phyloP scores from a whole-genome alignment of 2,797 vertebrate species.

The Pelodytes ibericus region DNA sequence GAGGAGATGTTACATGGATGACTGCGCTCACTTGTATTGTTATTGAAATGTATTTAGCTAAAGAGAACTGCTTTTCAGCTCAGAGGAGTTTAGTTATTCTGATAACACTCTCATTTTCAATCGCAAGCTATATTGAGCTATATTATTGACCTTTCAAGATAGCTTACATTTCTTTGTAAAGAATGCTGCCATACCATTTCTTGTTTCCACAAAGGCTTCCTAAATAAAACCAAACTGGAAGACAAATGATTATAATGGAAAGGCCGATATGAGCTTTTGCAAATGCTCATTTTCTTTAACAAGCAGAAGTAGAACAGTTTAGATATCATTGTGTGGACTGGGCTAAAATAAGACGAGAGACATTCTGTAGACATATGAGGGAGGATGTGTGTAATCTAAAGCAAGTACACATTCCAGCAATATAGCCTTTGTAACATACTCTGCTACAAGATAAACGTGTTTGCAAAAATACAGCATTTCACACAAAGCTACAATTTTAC shows the following conservation, averaged over 20 bases:
- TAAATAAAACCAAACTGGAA: conserved; percentile 49
- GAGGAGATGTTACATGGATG: conserved; percentile 45
- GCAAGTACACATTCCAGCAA: conserved; percentile 7
- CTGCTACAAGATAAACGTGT: conserved; percentile 12
- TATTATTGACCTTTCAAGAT: conserved; percentile 57
- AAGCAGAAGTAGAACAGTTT: conserved; percentile 31
- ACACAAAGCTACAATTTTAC: background rate
- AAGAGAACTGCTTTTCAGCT: conserved; percentile 40
- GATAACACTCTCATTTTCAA: conserved; percentile 54
- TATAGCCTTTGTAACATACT: conserved; percentile 10
- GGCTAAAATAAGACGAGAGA: conserved; percentile 29
- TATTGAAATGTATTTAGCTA: conserved; percentile 50
- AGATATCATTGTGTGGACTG: conserved; percentile 54
- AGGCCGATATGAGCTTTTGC: conserved; percentile 47
- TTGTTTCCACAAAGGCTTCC: conserved; percentile 33
- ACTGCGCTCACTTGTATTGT: conserved; percentile 47
- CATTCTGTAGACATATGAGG: conserved; percentile 41
- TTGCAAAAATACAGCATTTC: background rate
- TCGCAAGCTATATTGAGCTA: conserved; percentile 46
- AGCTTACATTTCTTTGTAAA: conserved; percentile 53
- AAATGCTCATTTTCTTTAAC: conserved; percentile 39
- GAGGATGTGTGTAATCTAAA: conserved; percentile 30
- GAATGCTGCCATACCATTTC: conserved; percentile 49
- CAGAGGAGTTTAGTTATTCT: conserved; percentile 38
- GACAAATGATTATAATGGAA: conserved; percentile 53